phyloP scores from a whole-genome alignment of 2,113 vertebrate species.

The Neogale vison region DNA sequence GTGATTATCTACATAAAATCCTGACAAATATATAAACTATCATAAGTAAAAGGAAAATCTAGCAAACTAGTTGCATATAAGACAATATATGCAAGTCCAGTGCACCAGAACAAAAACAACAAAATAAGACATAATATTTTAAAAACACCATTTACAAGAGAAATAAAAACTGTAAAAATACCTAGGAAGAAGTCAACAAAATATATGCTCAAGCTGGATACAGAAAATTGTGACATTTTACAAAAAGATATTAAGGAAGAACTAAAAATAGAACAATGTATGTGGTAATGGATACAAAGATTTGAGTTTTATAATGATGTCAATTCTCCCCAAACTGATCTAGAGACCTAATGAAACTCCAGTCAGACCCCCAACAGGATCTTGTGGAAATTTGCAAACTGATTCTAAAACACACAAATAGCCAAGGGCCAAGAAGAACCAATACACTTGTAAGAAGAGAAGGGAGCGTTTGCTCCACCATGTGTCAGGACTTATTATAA shows the following conservation, averaged over 20 bases:
- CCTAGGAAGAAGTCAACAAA: neutral
- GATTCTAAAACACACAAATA: neutral
- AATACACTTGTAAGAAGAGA: neutral
- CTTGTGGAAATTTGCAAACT: neutral
- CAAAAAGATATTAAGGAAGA: neutral
- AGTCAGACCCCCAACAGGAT: neutral
- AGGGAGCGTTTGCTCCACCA: neutral
- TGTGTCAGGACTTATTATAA: neutral
- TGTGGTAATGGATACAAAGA: neutral
- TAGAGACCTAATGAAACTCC: neutral
- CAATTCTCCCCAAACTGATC: neutral
- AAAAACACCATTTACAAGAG: neutral
- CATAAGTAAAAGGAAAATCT: constrained; percentile 23
- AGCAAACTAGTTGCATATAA: neutral
- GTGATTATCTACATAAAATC: neutral
- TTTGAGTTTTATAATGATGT: neutral
- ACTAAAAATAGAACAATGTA: neutral
- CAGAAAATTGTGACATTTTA: constrained; percentile 37
- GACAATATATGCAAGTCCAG: neutral
- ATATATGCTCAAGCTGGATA: neutral
- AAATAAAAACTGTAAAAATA: constrained; percentile 16
- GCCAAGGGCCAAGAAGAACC: neutral
- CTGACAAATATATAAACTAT: neutral
- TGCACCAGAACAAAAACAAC: neutral
- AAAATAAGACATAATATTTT: neutral